Evolutionary conservation across 2,888 invertebrate species (phyloP).

Genomic region (Papilio protenor): DNA sequence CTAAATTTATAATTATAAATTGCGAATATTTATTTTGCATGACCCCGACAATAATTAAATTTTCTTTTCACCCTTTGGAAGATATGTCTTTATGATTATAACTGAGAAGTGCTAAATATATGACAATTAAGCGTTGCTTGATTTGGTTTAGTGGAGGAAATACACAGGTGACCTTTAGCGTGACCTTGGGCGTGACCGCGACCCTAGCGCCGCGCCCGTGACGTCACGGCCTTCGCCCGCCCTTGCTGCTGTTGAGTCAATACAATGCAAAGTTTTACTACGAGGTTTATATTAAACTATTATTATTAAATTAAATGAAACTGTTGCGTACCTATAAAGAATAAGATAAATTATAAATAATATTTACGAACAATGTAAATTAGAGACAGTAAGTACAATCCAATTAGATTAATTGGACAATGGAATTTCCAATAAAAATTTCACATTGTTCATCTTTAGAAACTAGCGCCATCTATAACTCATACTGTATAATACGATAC

Average conservation of each 20-base stretch:
- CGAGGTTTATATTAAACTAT: background rate
- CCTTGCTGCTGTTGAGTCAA: conserved; percentile 7
- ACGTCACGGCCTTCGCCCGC: conserved; percentile 32
- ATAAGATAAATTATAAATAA: no score
- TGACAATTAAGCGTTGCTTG: background rate
- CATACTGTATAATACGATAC: background rate
- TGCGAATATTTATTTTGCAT: background rate
- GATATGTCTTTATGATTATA: background rate
- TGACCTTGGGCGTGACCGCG: conserved; percentile 38
- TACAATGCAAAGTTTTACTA: background rate
- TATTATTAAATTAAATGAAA: background rate
- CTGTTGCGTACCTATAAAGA: no score
- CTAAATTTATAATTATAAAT: no score
- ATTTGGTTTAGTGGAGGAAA: background rate
- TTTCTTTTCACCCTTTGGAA: background rate
- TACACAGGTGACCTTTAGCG: conserved; percentile 16
- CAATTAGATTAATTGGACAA: background rate
- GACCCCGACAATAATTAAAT: background rate
- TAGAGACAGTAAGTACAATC: background rate
- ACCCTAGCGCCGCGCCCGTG: conserved; percentile 39
- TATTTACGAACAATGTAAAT: background rate
- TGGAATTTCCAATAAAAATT: background rate
- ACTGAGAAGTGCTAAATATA: background rate
- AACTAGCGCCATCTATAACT: conserved; percentile 1
- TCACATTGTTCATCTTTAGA: background rate